Conservation (phyloP, 2,797 vertebrate species). For the Neoniphon sammara region DNA sequence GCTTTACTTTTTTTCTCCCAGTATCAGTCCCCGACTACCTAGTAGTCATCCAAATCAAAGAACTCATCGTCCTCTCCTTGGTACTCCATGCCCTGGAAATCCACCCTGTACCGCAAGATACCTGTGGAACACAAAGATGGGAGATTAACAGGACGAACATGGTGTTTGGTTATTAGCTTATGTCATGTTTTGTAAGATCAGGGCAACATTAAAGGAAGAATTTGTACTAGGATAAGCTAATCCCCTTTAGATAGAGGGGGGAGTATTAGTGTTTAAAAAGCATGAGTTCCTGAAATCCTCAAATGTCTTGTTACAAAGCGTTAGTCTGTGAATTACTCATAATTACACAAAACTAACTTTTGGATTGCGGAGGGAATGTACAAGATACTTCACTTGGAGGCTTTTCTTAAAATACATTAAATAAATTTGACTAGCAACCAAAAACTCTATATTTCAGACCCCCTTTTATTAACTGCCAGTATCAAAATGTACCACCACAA, state of each 20-base stretch:
- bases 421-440: neutral
- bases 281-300: slow-evolving; percentile 18
- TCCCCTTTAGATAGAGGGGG: slow-evolving; percentile 14
- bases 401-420: neutral
- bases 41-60: slow-evolving; percentile 99
- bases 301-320: neutral
- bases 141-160: slow-evolving; percentile 14
- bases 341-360: neutral
- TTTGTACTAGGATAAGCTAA: slow-evolving; percentile 17
- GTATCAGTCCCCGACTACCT: slow-evolving; percentile 93
- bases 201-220: slow-evolving; percentile 34
- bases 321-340: neutral
- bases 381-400: neutral
- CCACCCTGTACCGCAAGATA: slow-evolving; percentile 99
- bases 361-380: neutral
- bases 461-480: no score
- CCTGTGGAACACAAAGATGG: slow-evolving; percentile 80
- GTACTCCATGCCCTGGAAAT: slow-evolving; percentile 99
- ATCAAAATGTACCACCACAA: no score
- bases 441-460: neutral
- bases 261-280: slow-evolving; percentile 20
- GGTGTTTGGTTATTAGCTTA: slow-evolving; percentile 13
- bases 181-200: slow-evolving; percentile 17
- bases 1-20: slow-evolving; percentile 74
- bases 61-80: slow-evolving; percentile 99